Conservation (phyloP, 2,113 vertebrate genomes). For the Tenrec ecaudatus region DNA sequence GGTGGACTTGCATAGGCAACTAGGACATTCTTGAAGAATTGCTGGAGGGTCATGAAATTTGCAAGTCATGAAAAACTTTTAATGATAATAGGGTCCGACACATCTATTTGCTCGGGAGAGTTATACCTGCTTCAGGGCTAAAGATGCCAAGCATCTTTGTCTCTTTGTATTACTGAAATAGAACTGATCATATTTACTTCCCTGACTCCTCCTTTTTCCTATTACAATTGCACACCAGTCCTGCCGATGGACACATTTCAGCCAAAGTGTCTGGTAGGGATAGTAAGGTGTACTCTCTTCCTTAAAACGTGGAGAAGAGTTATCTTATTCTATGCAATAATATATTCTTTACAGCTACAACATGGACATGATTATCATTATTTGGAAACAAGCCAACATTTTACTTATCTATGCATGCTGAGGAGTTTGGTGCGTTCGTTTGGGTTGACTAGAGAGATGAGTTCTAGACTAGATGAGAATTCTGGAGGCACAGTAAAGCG, state of each 20-base stretch:
- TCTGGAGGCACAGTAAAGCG: too few species aligned
- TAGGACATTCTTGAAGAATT: conserved; percentile 1
- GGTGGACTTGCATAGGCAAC: not conserved
- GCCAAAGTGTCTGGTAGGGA: not conserved
- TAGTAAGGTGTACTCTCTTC: not conserved
- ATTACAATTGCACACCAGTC: not conserved
- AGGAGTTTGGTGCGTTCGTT: too few species aligned
- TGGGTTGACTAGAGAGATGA: too few species aligned
- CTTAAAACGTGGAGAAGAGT: not conserved
- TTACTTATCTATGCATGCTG: too few species aligned
- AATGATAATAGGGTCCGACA: not conserved
- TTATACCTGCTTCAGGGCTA: not conserved
- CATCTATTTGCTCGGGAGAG: not conserved
- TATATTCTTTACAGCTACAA: not conserved
- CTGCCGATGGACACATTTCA: not conserved
- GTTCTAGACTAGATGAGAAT: too few species aligned
- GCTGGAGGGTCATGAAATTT: not conserved
- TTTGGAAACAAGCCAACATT: too few species aligned
- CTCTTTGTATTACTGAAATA: not conserved
- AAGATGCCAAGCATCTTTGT: not conserved
- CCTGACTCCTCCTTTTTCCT: not conserved
- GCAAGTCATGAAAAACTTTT: not conserved
- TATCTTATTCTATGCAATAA: not conserved
- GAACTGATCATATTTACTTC: not conserved
- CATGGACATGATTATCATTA: too few species aligned